Base-by-base conservation (phyloP, 2,888 invertebrate genomes). In the Drosophila neutralis region DNA sequence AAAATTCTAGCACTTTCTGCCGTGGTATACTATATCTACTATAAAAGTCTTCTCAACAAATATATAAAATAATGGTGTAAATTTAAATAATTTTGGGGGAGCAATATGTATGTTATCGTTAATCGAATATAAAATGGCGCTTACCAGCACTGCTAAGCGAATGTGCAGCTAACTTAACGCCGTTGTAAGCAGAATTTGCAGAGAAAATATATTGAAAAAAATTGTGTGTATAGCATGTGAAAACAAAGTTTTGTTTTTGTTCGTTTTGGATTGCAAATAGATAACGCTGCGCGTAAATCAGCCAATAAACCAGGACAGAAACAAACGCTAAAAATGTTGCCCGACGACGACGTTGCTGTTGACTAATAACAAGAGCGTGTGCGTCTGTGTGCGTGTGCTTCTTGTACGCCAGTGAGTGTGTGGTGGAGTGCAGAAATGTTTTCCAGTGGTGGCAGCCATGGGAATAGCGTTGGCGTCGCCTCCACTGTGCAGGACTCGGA, bases 371-470 rank as follows among this genome's bases (percentile, higher is more conserved):
- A 77, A 81, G 69, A 78, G 67, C 61, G 72, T 70, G 72, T 71
- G 76, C 49, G 70, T 48, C 62, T 68, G 63, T 68, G 71, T 52
- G 56, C 63, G 66, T 58, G 57, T 56, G 73, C 45, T 24, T 61
- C 45, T 24, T 61, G 51, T 54, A 45, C 68, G 69, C 61, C 58
- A 62, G 69, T 67, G 62, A 63, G 69, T 73, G 69, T 60, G 66
- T 72, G 49, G 82, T 68, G 77, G 74, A 82, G 77, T 72, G 82
- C 77, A 71, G 81, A 77, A 77, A 97, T 97, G 95, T 97, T 97
- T 94, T 91, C 91, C 57, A 83, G 82, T 59, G 76, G 77, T 58
- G 69, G 83, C 56, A 82, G 76, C 69, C 72, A 81, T 73, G 77
- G 77, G 48, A 79, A 64, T 67, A 83, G 76, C 76, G 73, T 69